Conservation (phyloP, 2,113 vertebrate genomes). For the Brienomyrus longianalis region DNA sequence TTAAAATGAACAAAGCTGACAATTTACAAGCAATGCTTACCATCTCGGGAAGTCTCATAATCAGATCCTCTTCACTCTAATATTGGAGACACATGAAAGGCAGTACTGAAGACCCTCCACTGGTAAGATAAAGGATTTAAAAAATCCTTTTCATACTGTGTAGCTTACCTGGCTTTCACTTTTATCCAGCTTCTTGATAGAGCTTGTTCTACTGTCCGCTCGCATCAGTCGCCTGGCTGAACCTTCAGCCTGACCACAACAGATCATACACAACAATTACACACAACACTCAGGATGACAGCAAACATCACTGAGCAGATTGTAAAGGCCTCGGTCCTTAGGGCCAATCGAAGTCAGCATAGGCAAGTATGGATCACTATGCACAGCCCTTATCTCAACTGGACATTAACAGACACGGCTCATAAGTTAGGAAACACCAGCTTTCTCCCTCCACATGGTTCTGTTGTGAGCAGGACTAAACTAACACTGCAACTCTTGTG, state of each 20-base stretch:
- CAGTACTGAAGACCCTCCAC: neutral
- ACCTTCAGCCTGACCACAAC: conserved; percentile 46
- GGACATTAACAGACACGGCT: neutral
- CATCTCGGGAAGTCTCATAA: conserved; percentile 55
- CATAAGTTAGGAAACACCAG: neutral
- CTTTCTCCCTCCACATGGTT: neutral
- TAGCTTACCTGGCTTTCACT: conserved; percentile 53
- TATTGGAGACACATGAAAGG: neutral
- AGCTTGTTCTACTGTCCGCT: conserved; percentile 57
- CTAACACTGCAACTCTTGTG: neutral
- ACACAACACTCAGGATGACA: neutral
- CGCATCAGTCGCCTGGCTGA: conserved; percentile 52
- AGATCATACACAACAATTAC: neutral
- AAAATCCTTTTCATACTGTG: neutral
- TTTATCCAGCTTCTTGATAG: conserved; percentile 44
- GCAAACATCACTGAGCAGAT: neutral
- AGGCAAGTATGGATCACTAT: neutral
- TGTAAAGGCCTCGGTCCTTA: neutral
- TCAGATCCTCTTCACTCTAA: conserved; percentile 54
- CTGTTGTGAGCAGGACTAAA: neutral
- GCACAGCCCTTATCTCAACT: neutral
- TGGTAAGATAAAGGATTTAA: neutral
- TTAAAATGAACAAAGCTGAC: neutral
- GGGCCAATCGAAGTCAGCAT: neutral
- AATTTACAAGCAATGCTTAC: conserved; percentile 35